A percentile compares a stretch with the other conserved stretches of the same genome.
Conservation (phyloP, 2,113 vertebrate genomes). For the Phocoena sinus region DNA sequence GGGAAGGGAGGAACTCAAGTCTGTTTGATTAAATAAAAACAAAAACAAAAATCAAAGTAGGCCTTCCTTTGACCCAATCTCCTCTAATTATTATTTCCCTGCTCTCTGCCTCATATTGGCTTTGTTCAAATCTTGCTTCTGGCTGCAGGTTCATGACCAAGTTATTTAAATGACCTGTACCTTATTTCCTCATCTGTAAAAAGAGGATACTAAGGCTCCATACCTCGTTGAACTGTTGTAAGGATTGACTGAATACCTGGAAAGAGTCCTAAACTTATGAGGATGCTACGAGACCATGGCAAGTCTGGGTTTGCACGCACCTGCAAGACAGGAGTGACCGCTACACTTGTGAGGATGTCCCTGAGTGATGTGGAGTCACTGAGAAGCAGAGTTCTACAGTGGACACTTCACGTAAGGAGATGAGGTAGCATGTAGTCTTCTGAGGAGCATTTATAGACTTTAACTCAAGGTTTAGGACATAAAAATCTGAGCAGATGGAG, state of each 20-base stretch:
- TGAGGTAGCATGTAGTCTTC: neutral
- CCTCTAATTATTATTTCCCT: neutral
- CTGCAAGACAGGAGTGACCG: neutral
- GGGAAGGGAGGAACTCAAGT: neutral
- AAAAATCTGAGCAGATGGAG: neutral
- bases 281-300: too few species aligned
- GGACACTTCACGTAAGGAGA: neutral
- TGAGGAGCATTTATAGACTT: neutral
- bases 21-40: neutral
- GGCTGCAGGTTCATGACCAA: neutral
- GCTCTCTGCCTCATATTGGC: neutral
- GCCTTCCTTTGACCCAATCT: neutral
- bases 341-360: too few species aligned
- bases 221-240: neutral
- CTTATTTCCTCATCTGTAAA: neutral
- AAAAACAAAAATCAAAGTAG: neutral
- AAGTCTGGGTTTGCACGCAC: neutral
- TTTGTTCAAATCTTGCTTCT: neutral
- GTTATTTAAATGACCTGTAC: neutral
- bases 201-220: neutral
- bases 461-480: neutral
- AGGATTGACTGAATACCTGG: neutral
- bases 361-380: neutral
- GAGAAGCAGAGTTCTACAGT: neutral
- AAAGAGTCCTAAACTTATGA: neutral